Percentiles rank a stretch among this genome's conserved stretches.
Conservation (phyloP, 2,113 vertebrate genomes). For the Penelope pileata region DNA sequence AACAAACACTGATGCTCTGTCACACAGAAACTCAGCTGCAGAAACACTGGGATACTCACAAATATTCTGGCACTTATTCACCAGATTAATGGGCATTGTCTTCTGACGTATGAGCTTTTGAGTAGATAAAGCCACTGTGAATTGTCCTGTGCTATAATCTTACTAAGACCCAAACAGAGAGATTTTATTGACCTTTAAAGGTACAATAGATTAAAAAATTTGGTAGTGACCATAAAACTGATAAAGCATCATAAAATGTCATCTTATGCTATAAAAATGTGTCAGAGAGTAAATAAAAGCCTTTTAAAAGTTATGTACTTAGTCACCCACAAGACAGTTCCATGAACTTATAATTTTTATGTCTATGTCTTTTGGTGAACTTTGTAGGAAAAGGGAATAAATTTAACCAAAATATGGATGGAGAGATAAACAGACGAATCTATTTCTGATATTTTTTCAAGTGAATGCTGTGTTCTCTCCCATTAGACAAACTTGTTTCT, state of each 20-base stretch:
- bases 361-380: background rate
- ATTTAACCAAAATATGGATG: background rate
- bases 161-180: background rate
- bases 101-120: background rate
- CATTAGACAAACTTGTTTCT: background rate
- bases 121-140: background rate
- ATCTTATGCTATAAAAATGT: background rate
- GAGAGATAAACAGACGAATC: background rate
- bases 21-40: background rate
- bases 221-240: background rate
- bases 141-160: background rate
- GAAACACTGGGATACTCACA: background rate
- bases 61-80: background rate
- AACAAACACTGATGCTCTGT: background rate
- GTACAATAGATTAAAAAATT: slow-evolving; percentile 11
- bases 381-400: background rate
- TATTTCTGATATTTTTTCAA: background rate
- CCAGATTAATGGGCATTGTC: background rate
- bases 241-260: slow-evolving; percentile 17
- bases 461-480: background rate
- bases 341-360: background rate
- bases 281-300: background rate
- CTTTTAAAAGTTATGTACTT: background rate
- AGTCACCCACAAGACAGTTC: background rate
- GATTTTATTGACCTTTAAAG: slow-evolving; percentile 13